Evolutionary conservation across 2,888 invertebrate species (phyloP), one percentile per base, ranked within the genome.

Genomic region (Eumerus sabulonum): DNA sequence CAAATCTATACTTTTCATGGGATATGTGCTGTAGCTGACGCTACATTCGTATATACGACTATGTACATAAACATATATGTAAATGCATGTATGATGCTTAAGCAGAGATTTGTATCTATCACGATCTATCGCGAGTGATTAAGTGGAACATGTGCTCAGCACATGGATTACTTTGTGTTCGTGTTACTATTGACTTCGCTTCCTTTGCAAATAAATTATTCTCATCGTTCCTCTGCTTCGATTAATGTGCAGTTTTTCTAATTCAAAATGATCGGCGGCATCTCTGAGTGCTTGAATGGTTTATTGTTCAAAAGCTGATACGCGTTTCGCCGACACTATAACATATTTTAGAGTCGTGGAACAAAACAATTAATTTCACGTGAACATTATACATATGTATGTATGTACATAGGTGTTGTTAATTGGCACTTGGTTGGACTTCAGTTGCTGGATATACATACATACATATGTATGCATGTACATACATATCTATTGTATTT

Each of bases 221-320:
- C 38, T 12, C 40, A 42, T 19, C 40, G 48, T 40, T 50, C 19
- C 18, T 14, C 27, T 48, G 27, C 18, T 13, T 17, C 63, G 51
- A 63, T 63, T 63, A 44, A 44, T 51, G 9, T 14, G 40, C 13
- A 42, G 17, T 51, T 35, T 51, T 53, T 18, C 13, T 18, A 44
- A 51, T 63, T 63, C 35, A 42, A 63, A 44, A 51, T 63, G 2
- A 27, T 44, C 17, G 17, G 35, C 27, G n/a, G 35, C 51, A 16
- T 9, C 13, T 27, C 4, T 9, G 18, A 38, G 13, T 42, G 16
- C 18, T 63, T 27, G n/a, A n/a, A 40, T 50, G 27, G 48, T 62
- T 27, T 9, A 63, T 51, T 63, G 51, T 63, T 63, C 44, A 13
- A 17, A 35, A n/a, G 44, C 50, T 50, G 19, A 9, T 19, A 50